A percentile compares a stretch with the other conserved stretches of the same genome.
Evolutionary conservation across 2,888 invertebrate species (phyloP).

Genomic region (Apoderus coryli): DNA sequence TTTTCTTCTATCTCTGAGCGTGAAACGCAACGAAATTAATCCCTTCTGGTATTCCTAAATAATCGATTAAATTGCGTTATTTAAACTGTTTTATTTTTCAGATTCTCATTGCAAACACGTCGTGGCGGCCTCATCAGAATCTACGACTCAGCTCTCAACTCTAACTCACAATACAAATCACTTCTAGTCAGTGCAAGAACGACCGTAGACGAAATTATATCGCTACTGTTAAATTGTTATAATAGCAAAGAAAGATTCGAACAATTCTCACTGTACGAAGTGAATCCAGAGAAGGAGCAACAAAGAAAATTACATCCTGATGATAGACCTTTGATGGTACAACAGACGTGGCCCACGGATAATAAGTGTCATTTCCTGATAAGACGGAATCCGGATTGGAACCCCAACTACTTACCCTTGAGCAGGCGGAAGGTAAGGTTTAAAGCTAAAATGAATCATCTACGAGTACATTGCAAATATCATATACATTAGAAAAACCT

Average conservation of each 20-base stretch:
- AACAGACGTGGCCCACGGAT: conserved; percentile 52
- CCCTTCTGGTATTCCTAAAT: too few species aligned
- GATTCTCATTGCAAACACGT: conserved; percentile 76
- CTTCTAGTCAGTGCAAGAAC: conserved; percentile 79
- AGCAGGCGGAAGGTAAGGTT: conserved; percentile 33
- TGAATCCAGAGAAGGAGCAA: conserved; percentile 61
- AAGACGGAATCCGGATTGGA: conserved; percentile 65
- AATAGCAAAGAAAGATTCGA: conserved; percentile 71
- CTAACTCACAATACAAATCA: conserved; percentile 86
- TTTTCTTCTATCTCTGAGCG: too few species aligned
- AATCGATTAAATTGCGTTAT: too few species aligned
- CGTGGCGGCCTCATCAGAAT: conserved; percentile 86
- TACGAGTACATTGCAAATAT: too few species aligned
- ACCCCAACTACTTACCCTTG: conserved; percentile 55
- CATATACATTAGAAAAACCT: too few species aligned
- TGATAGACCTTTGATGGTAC: conserved; percentile 69
- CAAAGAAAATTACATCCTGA: conserved; percentile 80
- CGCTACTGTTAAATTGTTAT: conserved; percentile 72
- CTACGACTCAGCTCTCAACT: conserved; percentile 81
- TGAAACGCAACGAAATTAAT: too few species aligned
- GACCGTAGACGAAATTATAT: conserved; percentile 75
- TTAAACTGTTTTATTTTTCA: too few species aligned
- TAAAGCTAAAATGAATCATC: too few species aligned
- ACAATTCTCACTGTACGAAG: conserved; percentile 79
- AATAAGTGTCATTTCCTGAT: conserved; percentile 69